Evolutionary conservation across 2,888 invertebrate genomes (phyloP), one percentile per base, ranked within the genome.

Genomic region (Chrysolina americana): DNA sequence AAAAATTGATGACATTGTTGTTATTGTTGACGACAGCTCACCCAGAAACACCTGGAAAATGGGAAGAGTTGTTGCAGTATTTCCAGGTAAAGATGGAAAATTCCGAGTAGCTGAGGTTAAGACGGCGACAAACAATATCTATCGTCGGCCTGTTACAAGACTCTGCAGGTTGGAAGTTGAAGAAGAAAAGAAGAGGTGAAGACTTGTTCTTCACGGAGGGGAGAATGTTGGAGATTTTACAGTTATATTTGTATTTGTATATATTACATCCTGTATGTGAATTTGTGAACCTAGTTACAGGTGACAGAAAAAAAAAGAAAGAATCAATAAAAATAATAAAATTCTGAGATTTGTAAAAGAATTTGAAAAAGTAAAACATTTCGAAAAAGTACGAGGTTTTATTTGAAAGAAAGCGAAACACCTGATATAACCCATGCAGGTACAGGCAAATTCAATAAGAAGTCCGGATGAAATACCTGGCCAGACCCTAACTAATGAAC

Each of bases 11-110:
- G 64, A 64, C 36, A n/a, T n/a, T n/a, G 41, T 64, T 21, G n/a
- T 64, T 13, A 64, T 64, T 23, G 64, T 44, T n/a, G 44, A 64
- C 36, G 21, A 41, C 15, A 64, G 23, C 21, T 64, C 64, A 44
- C 64, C 64, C 19, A 41, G 64, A 64, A 64, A 64, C 21, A 15
- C 13, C 11, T 44, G 41, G 21, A 41, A 41, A 41, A 44, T 64
- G 13, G 19, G 64, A 21, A 41, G 44, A n/a, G 17, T 64, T 19
- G 44, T 64, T 3, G 41, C 64, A 2, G 64, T 44, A 9, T 64
- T 19, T 21, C 41, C 64, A 41, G 64, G 41, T 9, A 11, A 41
- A 17, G 41, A 17, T 64, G 64, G 44, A 8, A 17, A 8, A 41
- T 10, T 64, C 11, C 41, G 19, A 15, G 64, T 64, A 11, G 64